Evolutionary conservation across 2,888 invertebrate species (phyloP).

Genomic region (Dinocampus coccinellae): DNA sequence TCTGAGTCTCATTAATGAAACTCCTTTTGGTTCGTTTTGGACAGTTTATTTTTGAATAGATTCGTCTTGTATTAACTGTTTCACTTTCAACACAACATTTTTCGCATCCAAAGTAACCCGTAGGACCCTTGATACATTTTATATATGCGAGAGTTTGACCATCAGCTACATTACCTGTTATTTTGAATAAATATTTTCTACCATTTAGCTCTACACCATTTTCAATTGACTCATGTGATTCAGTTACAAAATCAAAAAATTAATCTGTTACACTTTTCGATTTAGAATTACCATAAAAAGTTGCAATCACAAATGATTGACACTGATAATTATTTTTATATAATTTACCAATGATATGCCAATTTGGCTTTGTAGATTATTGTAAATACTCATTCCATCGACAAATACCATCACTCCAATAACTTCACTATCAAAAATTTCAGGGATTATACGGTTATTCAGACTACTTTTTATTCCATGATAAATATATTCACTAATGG

Average conservation of each 20-base stretch:
- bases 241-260: constrained; percentile 32
- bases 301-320: too few species aligned
- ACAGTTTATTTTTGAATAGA: constrained; percentile 38
- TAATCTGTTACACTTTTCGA: constrained; percentile 22
- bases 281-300: constrained; percentile 34
- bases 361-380: too few species aligned
- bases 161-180: constrained; percentile 30
- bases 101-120: constrained; percentile 33
- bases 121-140: constrained; percentile 25
- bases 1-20: constrained; percentile 29
- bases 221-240: constrained; percentile 30
- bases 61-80: constrained; percentile 29
- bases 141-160: constrained; percentile 35
- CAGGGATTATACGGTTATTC: too few species aligned
- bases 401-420: too few species aligned
- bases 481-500: too few species aligned
- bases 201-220: constrained; percentile 16
- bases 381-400: too few species aligned
- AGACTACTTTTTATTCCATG: too few species aligned
- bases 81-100: constrained; percentile 31
- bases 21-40: constrained; percentile 34
- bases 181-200: constrained; percentile 32
- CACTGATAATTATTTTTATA: too few species aligned
- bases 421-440: too few species aligned
- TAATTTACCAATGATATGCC: too few species aligned